A percentile compares a stretch with the other conserved stretches of the same genome.
These are phyloP conservation scores for Calephelis nemesis DNA, from an alignment of 1,140 invertebrate genomes.

Conservation along the genomic window DNA sequence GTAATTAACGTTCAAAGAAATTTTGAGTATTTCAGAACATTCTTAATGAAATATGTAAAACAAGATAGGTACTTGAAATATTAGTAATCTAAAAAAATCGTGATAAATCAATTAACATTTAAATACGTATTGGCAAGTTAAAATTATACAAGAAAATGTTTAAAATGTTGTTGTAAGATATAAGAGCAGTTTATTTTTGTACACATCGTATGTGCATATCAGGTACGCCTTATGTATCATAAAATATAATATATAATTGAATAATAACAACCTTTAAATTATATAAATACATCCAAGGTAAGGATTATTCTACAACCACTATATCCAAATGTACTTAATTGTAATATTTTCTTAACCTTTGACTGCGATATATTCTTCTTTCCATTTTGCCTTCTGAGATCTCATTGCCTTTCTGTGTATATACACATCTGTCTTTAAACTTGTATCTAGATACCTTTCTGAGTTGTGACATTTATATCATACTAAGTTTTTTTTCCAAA, in stretches of 20 bases:
- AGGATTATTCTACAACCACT: not conserved
- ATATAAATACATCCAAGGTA: too few species aligned
- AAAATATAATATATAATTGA: slow-evolving; percentile 38
- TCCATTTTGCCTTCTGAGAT: not conserved
- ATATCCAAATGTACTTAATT: not conserved
- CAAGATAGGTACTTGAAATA: too few species aligned
- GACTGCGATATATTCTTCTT: not conserved
- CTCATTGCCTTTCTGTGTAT: slow-evolving; percentile 64
- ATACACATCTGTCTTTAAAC: slow-evolving; percentile 34
- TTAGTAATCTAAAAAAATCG: not conserved
- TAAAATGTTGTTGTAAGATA: slow-evolving; percentile 59
- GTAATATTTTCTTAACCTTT: slow-evolving; percentile 8
- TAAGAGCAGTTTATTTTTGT: slow-evolving; percentile 73
- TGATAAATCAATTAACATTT: slow-evolving; percentile 25
- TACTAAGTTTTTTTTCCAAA: not conserved
- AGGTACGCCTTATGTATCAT: slow-evolving; percentile 61
- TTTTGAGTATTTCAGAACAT: too few species aligned
- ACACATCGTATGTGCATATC: slow-evolving; percentile 68
- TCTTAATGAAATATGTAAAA: too few species aligned
- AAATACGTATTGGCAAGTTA: slow-evolving; percentile 18
- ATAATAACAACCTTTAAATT: slow-evolving; percentile 34
- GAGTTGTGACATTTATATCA: slow-evolving; percentile 22
- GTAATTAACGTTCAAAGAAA: too few species aligned
- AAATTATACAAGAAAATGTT: slow-evolving; percentile 29
- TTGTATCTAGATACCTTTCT: slow-evolving; percentile 24